Percentiles rank a stretch among this genome's conserved stretches.
phyloP scores from a whole-genome alignment of 2,113 vertebrate genomes.

The Chascanopsetta lugubris region DNA sequence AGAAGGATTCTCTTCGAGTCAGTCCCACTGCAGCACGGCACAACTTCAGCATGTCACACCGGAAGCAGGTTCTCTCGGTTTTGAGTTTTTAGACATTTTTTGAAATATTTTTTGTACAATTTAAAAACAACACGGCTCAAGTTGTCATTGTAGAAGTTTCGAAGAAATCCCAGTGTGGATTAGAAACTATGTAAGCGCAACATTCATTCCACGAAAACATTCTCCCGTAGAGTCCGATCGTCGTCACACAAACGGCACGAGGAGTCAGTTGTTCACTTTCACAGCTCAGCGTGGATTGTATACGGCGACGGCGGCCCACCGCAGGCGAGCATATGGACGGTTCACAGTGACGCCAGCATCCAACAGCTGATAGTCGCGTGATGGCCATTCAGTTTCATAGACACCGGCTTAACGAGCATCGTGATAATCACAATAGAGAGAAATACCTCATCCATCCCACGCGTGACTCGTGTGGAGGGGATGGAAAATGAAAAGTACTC shows the following conservation, averaged over 20 bases:
- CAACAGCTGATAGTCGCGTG: background rate
- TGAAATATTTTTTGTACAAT: background rate
- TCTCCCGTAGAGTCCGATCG: background rate
- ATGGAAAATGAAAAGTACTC: background rate
- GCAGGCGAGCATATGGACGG: background rate
- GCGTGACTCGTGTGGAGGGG: background rate
- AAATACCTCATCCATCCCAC: background rate
- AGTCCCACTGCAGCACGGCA: too few relatives aligned
- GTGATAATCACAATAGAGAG: too few relatives aligned
- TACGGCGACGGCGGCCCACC: background rate
- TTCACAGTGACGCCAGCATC: background rate
- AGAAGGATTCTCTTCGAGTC: too few relatives aligned
- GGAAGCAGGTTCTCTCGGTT: background rate
- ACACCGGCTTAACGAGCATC: background rate
- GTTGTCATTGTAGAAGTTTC: background rate
- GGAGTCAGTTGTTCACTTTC: background rate
- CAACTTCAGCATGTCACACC: background rate
- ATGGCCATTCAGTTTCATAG: background rate
- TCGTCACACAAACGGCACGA: background rate
- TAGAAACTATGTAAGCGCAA: background rate
- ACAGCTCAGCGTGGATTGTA: background rate
- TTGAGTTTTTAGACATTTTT: too few relatives aligned
- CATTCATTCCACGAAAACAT: background rate
- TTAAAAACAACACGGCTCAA: background rate
- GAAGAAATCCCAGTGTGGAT: background rate